Conservation (phyloP, 1,140 invertebrate genomes). For the Drosophila willistoni region DNA sequence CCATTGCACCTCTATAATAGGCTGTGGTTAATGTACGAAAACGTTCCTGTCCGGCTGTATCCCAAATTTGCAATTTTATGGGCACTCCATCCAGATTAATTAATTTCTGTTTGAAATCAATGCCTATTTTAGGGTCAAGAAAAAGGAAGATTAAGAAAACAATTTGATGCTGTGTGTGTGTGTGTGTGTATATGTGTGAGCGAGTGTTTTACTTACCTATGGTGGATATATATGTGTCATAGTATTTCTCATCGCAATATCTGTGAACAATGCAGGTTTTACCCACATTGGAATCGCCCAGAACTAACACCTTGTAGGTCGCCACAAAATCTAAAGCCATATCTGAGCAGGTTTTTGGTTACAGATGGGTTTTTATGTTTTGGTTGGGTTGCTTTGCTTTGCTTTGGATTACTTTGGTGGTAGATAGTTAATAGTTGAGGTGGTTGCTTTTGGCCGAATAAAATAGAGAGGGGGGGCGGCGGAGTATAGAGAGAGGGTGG, state of each 20-base stretch:
- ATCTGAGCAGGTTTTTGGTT: constrained; percentile 45
- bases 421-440: constrained; percentile 47
- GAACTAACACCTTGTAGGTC: constrained; percentile 93
- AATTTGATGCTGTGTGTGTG: not conserved
- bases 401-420: constrained; percentile 29
- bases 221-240: constrained; percentile 95
- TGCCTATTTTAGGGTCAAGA: constrained; percentile 85
- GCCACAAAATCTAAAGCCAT: constrained; percentile 93
- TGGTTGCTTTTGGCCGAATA: constrained; percentile 47
- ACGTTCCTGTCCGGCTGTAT: constrained; percentile 85
- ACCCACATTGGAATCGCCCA: constrained; percentile 95
- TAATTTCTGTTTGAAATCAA: constrained; percentile 96
- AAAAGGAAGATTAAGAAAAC: constrained; percentile 13
- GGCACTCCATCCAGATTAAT: constrained; percentile 93
- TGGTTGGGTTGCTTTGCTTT: constrained; percentile 26
- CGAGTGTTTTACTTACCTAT: constrained; percentile 88
- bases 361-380: constrained; percentile 67
- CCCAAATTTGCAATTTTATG: constrained; percentile 95
- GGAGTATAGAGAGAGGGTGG: constrained; percentile 19
- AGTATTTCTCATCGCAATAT: constrained; percentile 95
- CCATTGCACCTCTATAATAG: constrained; percentile 94
- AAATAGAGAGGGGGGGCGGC: constrained; percentile 31
- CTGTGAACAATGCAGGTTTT: constrained; percentile 96
- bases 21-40: constrained; percentile 91
- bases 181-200: not conserved